Evolutionary conservation across 2,888 invertebrate genomes (phyloP), one percentile per base, ranked within the genome.

Genomic region (Aethes cnicana): DNA sequence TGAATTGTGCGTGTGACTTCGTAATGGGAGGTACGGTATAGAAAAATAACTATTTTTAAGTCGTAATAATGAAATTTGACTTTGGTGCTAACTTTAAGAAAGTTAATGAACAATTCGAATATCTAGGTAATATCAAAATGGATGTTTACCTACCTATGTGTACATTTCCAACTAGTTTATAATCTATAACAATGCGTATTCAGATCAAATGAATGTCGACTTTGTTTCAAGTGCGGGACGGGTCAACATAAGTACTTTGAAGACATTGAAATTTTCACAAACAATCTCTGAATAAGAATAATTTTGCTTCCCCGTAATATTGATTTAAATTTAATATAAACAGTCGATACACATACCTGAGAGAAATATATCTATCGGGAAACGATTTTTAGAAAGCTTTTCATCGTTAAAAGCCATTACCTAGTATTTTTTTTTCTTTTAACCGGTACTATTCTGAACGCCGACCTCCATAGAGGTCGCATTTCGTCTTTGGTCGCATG

Each of bases 381-480:
- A n/a, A n/a, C n/a, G n/a, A n/a, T n/a, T n/a, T n/a, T n/a, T n/a
- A n/a, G n/a, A n/a, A n/a, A n/a, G n/a, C n/a, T n/a, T n/a, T n/a
- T n/a, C n/a, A n/a, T n/a, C n/a, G n/a, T n/a, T n/a, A n/a, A n/a
- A n/a, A n/a, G n/a, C n/a, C 8, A 33, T 5, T 35, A 25, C 17
- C 17, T 23, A 32, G 39, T 39, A 9, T 20, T 48, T 48, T 32
- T 39, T 47, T 18, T 18, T 41, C 17, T 37, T 20, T 35, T 21
- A 26, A 46, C 39, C 30, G 37, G 36, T 37, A 21, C 23, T 9
- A 55, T 54, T 52, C 49, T n/a, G 54, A 53, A 54, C 14, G 47
- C 41, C 55, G 59, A 57, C 57, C 59, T 57, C 55, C 33, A 14
- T 33, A 48, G 54, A 59, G 57, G 57, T 54, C 58, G 54, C 33